Evolutionary conservation across 2,888 invertebrate species (phyloP).

Genomic region (Mimumesa dahlbomi): DNA sequence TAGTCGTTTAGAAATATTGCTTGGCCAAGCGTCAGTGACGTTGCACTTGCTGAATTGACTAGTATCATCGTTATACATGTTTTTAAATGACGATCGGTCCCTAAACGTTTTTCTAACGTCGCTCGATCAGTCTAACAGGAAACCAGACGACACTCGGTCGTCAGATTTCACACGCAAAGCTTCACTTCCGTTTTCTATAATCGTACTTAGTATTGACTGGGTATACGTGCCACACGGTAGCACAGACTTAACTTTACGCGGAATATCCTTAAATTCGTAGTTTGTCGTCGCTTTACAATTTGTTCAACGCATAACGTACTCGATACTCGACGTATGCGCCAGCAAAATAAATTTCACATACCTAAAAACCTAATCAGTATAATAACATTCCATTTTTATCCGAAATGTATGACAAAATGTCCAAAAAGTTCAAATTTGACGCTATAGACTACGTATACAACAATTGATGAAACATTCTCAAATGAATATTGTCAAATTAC

Average conservation of each 20-base stretch:
- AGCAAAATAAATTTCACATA: conserved; percentile 11
- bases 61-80: conserved; percentile 63
- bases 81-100: conserved; percentile 28
- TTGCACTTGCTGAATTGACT: conserved; percentile 76
- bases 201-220: conserved; percentile 57
- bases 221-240: conserved; percentile 33
- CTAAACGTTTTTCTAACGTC: neutral
- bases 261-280: conserved; percentile 52
- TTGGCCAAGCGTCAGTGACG: conserved; percentile 70
- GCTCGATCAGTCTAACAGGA: conserved; percentile 9
- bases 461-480: no score
- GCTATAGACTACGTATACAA: no score
- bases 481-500: no score
- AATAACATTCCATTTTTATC: neutral
- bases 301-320: conserved; percentile 52
- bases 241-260: conserved; percentile 35
- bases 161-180: conserved; percentile 47
- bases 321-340: conserved; percentile 49
- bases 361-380: neutral
- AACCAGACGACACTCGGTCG: conserved; percentile 12
- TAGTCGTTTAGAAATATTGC: conserved; percentile 63
- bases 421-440: neutral
- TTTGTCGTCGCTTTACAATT: conserved; percentile 35
- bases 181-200: conserved; percentile 52
- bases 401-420: neutral